These are phyloP conservation scores for Lepas anatifera DNA, from an alignment of 2,888 invertebrate genomes.

Conservation along the genomic window DNA sequence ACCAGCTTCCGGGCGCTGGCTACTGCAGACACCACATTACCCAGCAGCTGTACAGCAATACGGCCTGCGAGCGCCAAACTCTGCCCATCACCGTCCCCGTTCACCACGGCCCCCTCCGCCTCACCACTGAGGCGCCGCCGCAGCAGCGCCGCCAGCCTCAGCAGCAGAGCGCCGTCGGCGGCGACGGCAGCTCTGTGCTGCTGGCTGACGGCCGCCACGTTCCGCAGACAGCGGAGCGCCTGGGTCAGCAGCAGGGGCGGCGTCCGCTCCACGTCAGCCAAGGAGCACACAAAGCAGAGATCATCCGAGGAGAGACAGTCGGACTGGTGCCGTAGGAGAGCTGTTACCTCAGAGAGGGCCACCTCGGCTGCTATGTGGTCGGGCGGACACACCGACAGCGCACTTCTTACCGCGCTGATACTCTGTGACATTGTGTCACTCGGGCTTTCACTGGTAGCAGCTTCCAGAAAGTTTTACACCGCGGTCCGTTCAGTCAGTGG, in stretches of 20 bases:
- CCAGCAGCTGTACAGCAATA: slow-evolving; percentile 72
- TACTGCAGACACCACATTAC: slow-evolving; percentile 73
- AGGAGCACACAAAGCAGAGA: no score
- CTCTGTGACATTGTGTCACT: no score
- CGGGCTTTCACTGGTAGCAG: no score
- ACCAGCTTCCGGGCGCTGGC: slow-evolving; percentile 62
- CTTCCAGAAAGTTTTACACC: no score
- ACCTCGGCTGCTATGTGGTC: slow-evolving; percentile 22
- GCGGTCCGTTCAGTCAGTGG: no score
- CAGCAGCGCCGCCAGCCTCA: not conserved
- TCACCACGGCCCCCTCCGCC: no score
- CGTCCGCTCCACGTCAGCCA: no score
- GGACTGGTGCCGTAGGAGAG: slow-evolving; percentile 21
- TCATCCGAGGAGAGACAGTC: slow-evolving; percentile 23
- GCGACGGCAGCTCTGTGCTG: slow-evolving; percentile 82
- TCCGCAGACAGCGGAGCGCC: slow-evolving; percentile 86
- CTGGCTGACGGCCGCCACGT: slow-evolving; percentile 79
- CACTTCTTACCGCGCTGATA: no score
- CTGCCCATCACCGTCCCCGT: no score
- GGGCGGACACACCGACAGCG: slow-evolving; percentile 16
- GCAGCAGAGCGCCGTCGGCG: slow-evolving; percentile 47
- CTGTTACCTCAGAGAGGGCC: slow-evolving; percentile 21
- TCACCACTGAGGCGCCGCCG: slow-evolving; percentile 63
- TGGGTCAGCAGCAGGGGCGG: slow-evolving; percentile 76
- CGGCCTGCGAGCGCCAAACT: slow-evolving; percentile 43